Base-by-base conservation (phyloP, 2,888 invertebrate species). In the Eupithecia vulgata region DNA sequence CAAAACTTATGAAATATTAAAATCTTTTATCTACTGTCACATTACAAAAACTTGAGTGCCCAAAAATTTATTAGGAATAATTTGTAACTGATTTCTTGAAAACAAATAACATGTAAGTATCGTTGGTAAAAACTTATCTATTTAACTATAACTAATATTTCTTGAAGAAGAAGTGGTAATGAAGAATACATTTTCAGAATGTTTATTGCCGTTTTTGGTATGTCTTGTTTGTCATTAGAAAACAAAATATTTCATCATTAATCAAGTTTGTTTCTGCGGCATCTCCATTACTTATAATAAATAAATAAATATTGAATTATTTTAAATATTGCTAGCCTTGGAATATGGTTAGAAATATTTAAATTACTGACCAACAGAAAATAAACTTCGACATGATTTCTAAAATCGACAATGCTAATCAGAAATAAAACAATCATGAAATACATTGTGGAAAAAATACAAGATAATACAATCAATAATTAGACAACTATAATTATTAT, bases 121-220 rank as follows among this genome's bases (percentile, higher is more conserved):
- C 1, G 5, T 34, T 34, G 59, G 25, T 59, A 34, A 34, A 30
- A 21, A 7, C 15, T 61, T 34, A 15, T 34, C 37, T 64, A 37
- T 8, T 37, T 64, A 10, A 37, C n/a, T n/a, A 64, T 64, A 10
- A 37, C n/a, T n/a, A 64, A 34, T 40, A 13, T 12, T 40, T 59
- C 62, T 7, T 30, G 66, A 74, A n/a, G n/a, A n/a, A n/a, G n/a
- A n/a, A 70, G 67, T 72, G 62, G 35, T 37, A 59, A n/a, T 65
- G 75, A 75, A 72, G 75, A 72, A 75, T 75, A 75, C 75, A 75
- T 75, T 75, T 75, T 75, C 75, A 75, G 75, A 75, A 71, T 35
- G 65, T 75, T 68, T 68, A 72, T 61, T 25, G 61, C 34, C 42
- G 48, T 62, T 57, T 62, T 52, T 25, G 42, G 59, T 68, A 59